Evolutionary conservation across 2,888 invertebrate species (phyloP).

Genomic region (Protodeltote pygarga): DNA sequence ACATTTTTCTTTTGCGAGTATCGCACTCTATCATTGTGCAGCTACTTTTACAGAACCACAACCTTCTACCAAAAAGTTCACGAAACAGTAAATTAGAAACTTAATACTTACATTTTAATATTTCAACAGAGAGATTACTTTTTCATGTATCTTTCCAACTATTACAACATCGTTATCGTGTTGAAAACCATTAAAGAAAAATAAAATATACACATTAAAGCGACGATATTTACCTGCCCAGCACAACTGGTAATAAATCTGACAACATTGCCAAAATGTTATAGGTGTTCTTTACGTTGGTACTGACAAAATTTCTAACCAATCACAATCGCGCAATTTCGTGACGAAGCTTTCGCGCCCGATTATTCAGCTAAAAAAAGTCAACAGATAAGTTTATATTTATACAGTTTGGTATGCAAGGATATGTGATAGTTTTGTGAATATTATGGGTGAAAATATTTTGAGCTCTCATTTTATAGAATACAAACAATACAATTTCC

Average conservation of each 20-base stretch:
- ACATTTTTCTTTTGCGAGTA: constrained; percentile 75
- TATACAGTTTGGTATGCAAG: constrained; percentile 46
- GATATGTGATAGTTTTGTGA: constrained; percentile 14
- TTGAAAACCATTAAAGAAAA: constrained; percentile 76
- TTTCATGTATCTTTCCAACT: constrained; percentile 60
- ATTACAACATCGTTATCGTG: constrained; percentile 66
- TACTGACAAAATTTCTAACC: constrained; percentile 68
- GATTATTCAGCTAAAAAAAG: constrained; percentile 73
- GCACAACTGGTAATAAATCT: constrained; percentile 83
- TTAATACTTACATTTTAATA: constrained; percentile 68
- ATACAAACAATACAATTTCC: no score
- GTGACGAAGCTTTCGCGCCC: constrained; percentile 82
- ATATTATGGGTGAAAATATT: neutral
- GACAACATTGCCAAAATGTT: constrained; percentile 82
- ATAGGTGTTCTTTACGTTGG: constrained; percentile 71
- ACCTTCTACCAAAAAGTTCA: constrained; percentile 83
- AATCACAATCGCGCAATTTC: constrained; percentile 65
- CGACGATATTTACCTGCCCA: constrained; percentile 83
- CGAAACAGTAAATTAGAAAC: constrained; percentile 68
- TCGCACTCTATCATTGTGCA: constrained; percentile 81
- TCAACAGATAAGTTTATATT: constrained; percentile 58
- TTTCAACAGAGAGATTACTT: constrained; percentile 57
- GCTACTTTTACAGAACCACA: constrained; percentile 84
- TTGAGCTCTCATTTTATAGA: neutral
- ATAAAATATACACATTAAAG: constrained; percentile 73